Evolutionary conservation across 2,113 vertebrate species (phyloP), one percentile per base, ranked within the genome.

Genomic region (Chloroceryle aenea): DNA sequence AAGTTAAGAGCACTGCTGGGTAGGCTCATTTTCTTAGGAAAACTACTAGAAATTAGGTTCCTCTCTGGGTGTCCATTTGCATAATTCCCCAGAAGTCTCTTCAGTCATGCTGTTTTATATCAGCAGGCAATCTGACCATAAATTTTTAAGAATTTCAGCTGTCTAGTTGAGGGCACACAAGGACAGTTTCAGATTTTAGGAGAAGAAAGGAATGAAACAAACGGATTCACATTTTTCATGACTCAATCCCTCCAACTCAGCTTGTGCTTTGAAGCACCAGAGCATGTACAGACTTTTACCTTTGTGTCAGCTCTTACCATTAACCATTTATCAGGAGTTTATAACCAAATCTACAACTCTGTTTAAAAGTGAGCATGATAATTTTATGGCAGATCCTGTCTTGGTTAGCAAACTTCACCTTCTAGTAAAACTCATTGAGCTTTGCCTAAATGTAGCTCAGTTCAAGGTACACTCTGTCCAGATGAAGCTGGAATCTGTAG

Each of bases 121-220:
- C 66, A 86, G 69, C 43, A 81, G 86, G 83, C 94, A 52, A 90
- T 56, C 76, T 43, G 40, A 47, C 76, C 80, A 79, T 91, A 89
- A 95, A 90, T 92, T 90, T 76, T 95, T 75, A 90, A 87, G 73
- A 83, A 82, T 94, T 92, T 94, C 87, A 87, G 61, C 42, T 36
- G 56, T 87, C 68, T 93, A 1, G 0, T 29, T 75, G 36, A 85
- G 80, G 72, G 64, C 67, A 86, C n/a, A 45, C 43, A n/a, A 93
- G 73, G 92, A 84, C 53, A 78, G 69, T 92, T 94, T 93, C 25
- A 2, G 69, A 87, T 92, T 90, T 93, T 92, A 87, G 38, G 90
- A 92, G 90, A 72, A 73, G 34, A 87, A 88, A 93, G 61, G 47
- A 91, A 86, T 72, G 67, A 93, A 88, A 86, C n/a, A 84, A 93